Evolutionary conservation across 2,113 vertebrate genomes (phyloP).

Genomic region (Amphiprion percula): DNA sequence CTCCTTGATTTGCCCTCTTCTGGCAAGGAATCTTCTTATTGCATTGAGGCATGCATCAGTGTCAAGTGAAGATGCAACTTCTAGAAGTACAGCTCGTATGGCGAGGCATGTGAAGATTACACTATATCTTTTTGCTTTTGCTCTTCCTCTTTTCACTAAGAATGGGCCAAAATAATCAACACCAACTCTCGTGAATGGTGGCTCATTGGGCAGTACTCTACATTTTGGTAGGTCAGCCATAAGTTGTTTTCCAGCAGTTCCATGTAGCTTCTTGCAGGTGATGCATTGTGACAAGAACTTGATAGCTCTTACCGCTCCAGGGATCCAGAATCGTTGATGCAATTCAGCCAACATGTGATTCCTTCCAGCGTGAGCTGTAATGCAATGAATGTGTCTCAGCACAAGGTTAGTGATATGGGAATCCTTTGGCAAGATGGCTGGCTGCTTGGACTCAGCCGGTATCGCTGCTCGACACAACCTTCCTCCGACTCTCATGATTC

Average conservation of each 20-base stretch:
- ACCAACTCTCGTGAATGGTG: too few species aligned
- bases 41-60: conserved; percentile 8
- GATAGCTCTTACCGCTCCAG: background rate
- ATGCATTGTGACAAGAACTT: background rate
- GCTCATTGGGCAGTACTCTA: too few species aligned
- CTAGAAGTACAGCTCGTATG: background rate
- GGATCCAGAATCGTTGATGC: background rate
- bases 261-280: background rate
- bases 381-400: background rate
- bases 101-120: conserved; percentile 9
- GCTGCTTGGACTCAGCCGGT: conserved; percentile 7
- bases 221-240: conserved; percentile 3
- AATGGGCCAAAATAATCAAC: background rate
- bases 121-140: background rate
- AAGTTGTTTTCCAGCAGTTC: background rate
- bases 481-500: conserved; percentile 1
- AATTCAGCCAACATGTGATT: conserved; percentile 21
- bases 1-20: conserved; percentile 25
- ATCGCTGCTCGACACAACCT: background rate
- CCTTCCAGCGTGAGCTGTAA: background rate
- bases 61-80: conserved; percentile 22
- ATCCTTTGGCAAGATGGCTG: conserved; percentile 2
- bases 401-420: conserved; percentile 9
- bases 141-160: conserved; percentile 10
- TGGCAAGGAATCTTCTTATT: conserved; percentile 7